These are phyloP conservation scores for Verasper variegatus DNA, from an alignment of 2,113 vertebrate genomes.

Conservation along the genomic window DNA sequence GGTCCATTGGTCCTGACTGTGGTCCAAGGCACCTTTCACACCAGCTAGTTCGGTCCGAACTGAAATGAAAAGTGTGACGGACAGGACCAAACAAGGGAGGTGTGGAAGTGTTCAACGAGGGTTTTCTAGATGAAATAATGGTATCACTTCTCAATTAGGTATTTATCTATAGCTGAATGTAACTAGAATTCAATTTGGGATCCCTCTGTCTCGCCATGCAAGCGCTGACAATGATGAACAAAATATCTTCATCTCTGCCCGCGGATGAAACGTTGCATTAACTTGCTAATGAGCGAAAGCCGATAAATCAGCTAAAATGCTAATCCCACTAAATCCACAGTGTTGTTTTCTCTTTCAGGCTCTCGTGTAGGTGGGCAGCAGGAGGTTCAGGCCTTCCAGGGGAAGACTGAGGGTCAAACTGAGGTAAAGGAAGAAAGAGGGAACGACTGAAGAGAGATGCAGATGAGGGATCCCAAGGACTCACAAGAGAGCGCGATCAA, in stretches of 20 bases:
- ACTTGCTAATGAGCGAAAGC: conserved; percentile 48
- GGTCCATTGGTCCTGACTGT: no score
- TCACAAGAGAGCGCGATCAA: conserved; percentile 36
- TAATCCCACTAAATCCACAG: conserved; percentile 63
- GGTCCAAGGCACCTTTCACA: no score
- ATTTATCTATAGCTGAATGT: conserved; percentile 8
- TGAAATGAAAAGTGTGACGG: no score
- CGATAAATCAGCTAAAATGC: conserved; percentile 54
- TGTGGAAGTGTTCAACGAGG: not conserved
- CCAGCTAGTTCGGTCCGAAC: no score
- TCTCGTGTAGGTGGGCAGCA: conserved; percentile 23
- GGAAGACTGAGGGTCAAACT: conserved; percentile 54
- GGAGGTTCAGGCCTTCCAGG: conserved; percentile 31
- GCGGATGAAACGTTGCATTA: conserved; percentile 36
- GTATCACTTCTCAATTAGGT: conserved; percentile 1
- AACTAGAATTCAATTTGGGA: conserved; percentile 41
- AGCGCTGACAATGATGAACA: conserved; percentile 42
- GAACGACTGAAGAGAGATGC: conserved; percentile 18
- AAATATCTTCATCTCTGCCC: conserved; percentile 43
- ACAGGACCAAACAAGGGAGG: no score
- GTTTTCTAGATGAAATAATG: conserved; percentile 12
- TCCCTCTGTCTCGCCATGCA: not conserved
- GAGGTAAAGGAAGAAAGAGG: conserved; percentile 20
- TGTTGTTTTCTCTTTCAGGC: conserved; percentile 25
- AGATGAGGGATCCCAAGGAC: conserved; percentile 32